phyloP scores from a whole-genome alignment of 2,888 invertebrate genomes.

The Falcaria lacertinaria region DNA sequence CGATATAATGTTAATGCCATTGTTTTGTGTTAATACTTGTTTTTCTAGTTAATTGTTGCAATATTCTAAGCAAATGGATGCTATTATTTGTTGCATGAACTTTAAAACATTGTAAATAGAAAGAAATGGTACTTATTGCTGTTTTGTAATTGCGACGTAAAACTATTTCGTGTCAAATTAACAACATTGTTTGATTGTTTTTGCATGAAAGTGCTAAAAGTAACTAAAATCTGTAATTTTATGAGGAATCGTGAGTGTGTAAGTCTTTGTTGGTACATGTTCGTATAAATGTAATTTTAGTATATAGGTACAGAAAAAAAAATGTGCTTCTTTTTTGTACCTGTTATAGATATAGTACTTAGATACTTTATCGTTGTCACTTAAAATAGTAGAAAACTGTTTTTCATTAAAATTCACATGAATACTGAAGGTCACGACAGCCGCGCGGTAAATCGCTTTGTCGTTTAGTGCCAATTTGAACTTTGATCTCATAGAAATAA shows the following conservation, averaged over 20 bases:
- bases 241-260: conserved; percentile 6
- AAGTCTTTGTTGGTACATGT: too few species aligned
- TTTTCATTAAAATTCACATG: too few species aligned
- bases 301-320: too few species aligned
- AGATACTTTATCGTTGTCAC: too few species aligned
- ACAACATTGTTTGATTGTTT: conserved; percentile 30
- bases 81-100: neutral
- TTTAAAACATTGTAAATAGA: neutral
- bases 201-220: conserved; percentile 50
- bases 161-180: conserved; percentile 31
- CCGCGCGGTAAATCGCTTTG: too few species aligned
- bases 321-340: too few species aligned
- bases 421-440: too few species aligned
- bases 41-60: conserved; percentile 9
- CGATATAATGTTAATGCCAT: too few species aligned
- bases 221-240: conserved; percentile 9
- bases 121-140: neutral
- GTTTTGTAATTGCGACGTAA: conserved; percentile 21
- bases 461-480: too few species aligned
- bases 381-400: too few species aligned
- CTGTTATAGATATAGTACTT: too few species aligned
- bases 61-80: conserved; percentile 3
- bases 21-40: conserved; percentile 9
- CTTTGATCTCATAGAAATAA: too few species aligned
- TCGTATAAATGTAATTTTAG: neutral